phyloP scores from a whole-genome alignment of 2,113 vertebrate genomes.

The Hemibagrus wyckioides region DNA sequence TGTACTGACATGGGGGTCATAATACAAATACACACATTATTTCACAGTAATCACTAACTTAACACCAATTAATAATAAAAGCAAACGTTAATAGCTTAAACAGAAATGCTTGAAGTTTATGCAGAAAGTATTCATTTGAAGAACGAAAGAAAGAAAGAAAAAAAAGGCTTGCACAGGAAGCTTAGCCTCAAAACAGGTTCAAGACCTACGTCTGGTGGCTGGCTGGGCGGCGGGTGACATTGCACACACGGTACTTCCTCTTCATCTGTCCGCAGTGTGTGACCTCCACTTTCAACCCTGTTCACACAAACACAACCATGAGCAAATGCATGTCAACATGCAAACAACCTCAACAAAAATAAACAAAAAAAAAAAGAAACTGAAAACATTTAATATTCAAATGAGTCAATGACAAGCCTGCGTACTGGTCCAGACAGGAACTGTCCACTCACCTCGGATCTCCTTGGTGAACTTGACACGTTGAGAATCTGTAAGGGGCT shows the following conservation, averaged over 20 bases:
- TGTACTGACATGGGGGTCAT: background rate
- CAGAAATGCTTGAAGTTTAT: background rate
- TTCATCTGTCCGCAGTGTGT: conserved; percentile 99
- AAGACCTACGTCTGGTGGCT: conserved; percentile 94
- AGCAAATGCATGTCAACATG: background rate
- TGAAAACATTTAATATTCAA: background rate
- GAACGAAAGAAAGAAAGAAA: too few relatives aligned
- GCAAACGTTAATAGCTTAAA: background rate
- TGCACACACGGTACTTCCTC: conserved; percentile 97
- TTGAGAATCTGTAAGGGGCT: conserved; percentile 96
- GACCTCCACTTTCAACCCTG: conserved; percentile 97
- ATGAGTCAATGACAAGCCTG: background rate
- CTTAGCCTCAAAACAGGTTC: background rate
- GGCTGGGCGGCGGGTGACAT: conserved; percentile 94
- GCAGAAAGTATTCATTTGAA: too few relatives aligned
- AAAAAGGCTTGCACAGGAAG: background rate
- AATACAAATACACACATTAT: background rate
- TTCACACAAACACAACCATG: conserved; percentile 40
- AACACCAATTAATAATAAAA: background rate
- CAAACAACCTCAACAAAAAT: conserved; percentile 7
- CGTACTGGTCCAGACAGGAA: background rate
- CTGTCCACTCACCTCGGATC: conserved; percentile 85
- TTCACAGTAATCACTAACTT: background rate
- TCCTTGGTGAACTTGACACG: conserved; percentile 99
- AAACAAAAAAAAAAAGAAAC: background rate